Percentiles rank a stretch among this genome's conserved stretches.
phyloP scores from a whole-genome alignment of 2,113 vertebrate species.

The Sporophila hypoxantha region DNA sequence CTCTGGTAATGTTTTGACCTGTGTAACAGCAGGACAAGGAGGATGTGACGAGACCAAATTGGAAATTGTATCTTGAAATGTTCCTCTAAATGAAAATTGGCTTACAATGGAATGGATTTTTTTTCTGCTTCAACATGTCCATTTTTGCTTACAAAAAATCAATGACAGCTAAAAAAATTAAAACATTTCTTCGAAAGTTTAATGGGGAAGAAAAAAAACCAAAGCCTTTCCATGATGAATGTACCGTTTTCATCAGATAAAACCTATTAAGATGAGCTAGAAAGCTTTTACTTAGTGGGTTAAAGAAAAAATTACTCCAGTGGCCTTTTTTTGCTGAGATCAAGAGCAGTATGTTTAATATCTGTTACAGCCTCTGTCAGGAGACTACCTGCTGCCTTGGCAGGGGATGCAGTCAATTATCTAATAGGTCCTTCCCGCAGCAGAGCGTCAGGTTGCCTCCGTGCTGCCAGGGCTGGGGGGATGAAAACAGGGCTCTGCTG shows the following conservation, averaged over 20 bases:
- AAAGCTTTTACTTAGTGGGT: slow-evolving; percentile 47
- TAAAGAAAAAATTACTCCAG: slow-evolving; percentile 38
- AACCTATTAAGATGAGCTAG: slow-evolving; percentile 42
- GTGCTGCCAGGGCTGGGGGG: not conserved
- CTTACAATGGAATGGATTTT: slow-evolving; percentile 3
- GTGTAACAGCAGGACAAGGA: not conserved
- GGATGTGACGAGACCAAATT: not conserved
- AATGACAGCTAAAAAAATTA: slow-evolving; percentile 43
- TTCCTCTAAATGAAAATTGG: slow-evolving; percentile 24
- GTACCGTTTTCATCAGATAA: slow-evolving; percentile 38
- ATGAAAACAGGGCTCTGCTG: not conserved
- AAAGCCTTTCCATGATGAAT: slow-evolving; percentile 13
- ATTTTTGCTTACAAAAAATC: slow-evolving; percentile 47
- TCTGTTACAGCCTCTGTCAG: slow-evolving; percentile 32
- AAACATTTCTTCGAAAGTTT: slow-evolving; percentile 43
- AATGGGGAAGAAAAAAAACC: slow-evolving; percentile 12
- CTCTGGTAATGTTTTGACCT: not conserved
- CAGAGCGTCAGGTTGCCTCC: rapidly evolving
- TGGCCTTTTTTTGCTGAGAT: slow-evolving; percentile 40
- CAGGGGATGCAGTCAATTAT: slow-evolving; percentile 29
- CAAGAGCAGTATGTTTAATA: slow-evolving; percentile 41
- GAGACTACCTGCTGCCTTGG: slow-evolving; percentile 36
- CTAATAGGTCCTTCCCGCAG: not conserved
- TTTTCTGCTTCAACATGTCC: slow-evolving; percentile 32
- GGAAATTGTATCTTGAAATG: not conserved